Evolutionary conservation across 1,140 invertebrate genomes (phyloP), one percentile per base, ranked within the genome.

Genomic region (Harlomillsia oculata): DNA sequence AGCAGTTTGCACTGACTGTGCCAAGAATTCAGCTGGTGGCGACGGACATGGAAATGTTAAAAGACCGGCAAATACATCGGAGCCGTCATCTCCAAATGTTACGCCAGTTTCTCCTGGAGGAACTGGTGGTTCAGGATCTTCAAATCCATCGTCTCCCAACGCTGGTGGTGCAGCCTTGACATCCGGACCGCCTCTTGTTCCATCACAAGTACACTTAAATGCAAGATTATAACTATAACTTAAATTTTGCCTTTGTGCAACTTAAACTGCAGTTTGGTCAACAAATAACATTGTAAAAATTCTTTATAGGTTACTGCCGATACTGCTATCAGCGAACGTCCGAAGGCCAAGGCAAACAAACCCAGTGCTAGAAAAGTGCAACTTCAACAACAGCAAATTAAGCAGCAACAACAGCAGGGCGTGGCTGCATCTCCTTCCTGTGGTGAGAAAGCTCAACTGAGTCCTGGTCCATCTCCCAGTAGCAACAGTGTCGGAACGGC

Each of bases 321-420:
- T 3, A 85, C 83, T 43, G 82, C 83, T 52, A 84, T 85, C 36
- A 83, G 82, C 69, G 84, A 87, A 74, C 75, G 84, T 62, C 84
- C 84, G 29, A 87, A 87, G 74, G 83, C 80, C 0, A 66, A 62
- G 51, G 56, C 62, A 9, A 64, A 60, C 36, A 62, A 63, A 50
- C 64, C 56, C 5, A 57, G 53, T 58, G 58, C 60, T 20, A 37
- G 62, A 32, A 64, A 62, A 39, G 60, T 55, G 45, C 40, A 53
- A 21, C 59, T 66, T 50, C 65, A 59, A 18, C 66, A 64, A 34
- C 56, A 53, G 30, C 61, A 62, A 29, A 46, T 44, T 25, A 40
- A 45, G n/a, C 52, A 57, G 18, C 63, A 64, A 53, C 53, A 34
- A 16, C 30, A 44, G 14, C 53, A 37, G 20, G 32, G 32, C n/a